A percentile compares a stretch with the other conserved stretches of the same genome.
These are phyloP conservation scores for Vollenhovia emeryi DNA, from an alignment of 1,140 invertebrate species.

Conservation along the genomic window DNA sequence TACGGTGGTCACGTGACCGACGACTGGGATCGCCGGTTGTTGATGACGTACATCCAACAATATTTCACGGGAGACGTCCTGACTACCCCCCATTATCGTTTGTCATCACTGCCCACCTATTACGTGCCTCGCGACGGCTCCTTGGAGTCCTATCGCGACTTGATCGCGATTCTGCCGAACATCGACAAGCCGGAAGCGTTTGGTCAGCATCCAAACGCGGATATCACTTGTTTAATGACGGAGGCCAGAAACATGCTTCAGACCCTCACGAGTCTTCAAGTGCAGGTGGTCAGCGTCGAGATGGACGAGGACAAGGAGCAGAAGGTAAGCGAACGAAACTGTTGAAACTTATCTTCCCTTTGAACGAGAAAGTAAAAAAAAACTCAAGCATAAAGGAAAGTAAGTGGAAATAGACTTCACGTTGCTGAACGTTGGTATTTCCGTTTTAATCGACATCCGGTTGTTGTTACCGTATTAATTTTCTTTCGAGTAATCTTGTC, in stretches of 20 bases:
- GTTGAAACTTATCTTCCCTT: background rate
- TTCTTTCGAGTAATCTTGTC: background rate
- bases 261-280: slow-evolving; percentile 93
- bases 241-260: slow-evolving; percentile 92
- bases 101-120: slow-evolving; percentile 90
- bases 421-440: background rate
- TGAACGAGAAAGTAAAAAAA: background rate
- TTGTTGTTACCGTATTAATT: slow-evolving; percentile 14
- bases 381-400: background rate
- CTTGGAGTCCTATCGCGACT: slow-evolving; percentile 92
- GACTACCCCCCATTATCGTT: slow-evolving; percentile 88
- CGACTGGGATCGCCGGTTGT: slow-evolving; percentile 95
- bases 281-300: slow-evolving; percentile 86
- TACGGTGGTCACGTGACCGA: slow-evolving; percentile 98
- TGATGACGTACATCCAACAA: slow-evolving; percentile 93
- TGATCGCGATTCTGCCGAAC: slow-evolving; percentile 90
- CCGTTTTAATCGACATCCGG: background rate
- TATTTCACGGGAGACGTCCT: slow-evolving; percentile 91
- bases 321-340: slow-evolving; percentile 84
- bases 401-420: background rate
- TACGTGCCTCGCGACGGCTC: slow-evolving; percentile 93
- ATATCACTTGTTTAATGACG: slow-evolving; percentile 93
- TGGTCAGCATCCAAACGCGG: slow-evolving; percentile 96
- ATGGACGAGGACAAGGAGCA: slow-evolving; percentile 89
- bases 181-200: slow-evolving; percentile 93